These are phyloP conservation scores for Nephrocerus scutellatus DNA, from an alignment of 2,888 invertebrate genomes.

Conservation along the genomic window DNA sequence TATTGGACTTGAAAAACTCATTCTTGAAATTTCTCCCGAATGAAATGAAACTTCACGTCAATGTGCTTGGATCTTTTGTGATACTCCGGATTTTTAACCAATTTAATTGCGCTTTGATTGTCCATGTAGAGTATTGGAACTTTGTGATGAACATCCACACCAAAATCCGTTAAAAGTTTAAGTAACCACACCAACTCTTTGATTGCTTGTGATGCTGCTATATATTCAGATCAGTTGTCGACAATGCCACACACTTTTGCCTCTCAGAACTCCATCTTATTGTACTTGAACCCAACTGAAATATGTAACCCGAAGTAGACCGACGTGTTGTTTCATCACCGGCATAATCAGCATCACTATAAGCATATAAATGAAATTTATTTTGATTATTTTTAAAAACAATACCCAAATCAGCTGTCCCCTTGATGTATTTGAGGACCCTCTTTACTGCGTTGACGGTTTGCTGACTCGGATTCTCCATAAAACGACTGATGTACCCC, in stretches of 20 bases:
- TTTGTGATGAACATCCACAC: no score
- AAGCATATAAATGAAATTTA: no score
- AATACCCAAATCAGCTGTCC: no score
- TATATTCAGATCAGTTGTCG: constrained; percentile 2
- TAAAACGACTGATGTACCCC: no score
- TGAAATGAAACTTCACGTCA: no score
- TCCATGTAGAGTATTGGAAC: no score
- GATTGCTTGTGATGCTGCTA: constrained; percentile 1
- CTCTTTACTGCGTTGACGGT: constrained; percentile 7
- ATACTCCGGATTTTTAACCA: constrained; percentile 26
- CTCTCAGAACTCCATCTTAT: neutral
- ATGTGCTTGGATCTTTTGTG: constrained; percentile 27
- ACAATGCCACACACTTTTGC: constrained; percentile 1
- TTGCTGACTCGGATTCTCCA: constrained; percentile 1
- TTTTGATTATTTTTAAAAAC: no score
- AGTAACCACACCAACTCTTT: constrained; percentile 1
- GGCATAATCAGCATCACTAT: constrained; percentile 13
- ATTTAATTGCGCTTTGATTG: no score
- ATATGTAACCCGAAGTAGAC: no score
- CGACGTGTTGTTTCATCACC: constrained; percentile 7
- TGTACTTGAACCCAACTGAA: no score
- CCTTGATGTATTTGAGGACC: constrained; percentile 10
- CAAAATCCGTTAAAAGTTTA: constrained; percentile 2
- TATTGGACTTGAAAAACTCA: no score
- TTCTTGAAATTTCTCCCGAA: no score